Evolutionary conservation across 2,888 invertebrate species (phyloP), one percentile per base, ranked within the genome.

Genomic region (Clepsis dumicolana): DNA sequence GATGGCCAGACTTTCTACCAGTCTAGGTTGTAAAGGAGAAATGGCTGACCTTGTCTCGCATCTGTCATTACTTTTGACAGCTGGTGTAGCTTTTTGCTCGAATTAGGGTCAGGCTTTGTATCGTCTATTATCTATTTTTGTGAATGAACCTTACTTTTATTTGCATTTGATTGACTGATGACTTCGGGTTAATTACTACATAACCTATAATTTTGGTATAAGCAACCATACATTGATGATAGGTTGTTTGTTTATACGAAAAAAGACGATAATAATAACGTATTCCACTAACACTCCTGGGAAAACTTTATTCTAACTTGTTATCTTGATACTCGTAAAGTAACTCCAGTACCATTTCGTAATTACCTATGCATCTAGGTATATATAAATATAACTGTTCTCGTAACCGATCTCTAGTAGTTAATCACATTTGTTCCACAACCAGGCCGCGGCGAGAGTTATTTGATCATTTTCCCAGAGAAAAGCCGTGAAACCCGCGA

Each of bases 381-480:
- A 25, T 52, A n/a, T n/a, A n/a, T n/a, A n/a, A n/a, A n/a, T n/a
- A n/a, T n/a, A n/a, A n/a, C n/a, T n/a, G n/a, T n/a, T n/a, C n/a
- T n/a, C n/a, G n/a, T n/a, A n/a, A n/a, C 12, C 21, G 48, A 48
- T 21, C 48, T 21, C 48, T 48, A 21, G 8, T 21, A 48, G 12
- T n/a, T n/a, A 12, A 48, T 12, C 21, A 21, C 10, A 48, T 48
- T 48, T 7, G 21, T 48, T 48, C 18, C 18, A 48, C 21, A 10
- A 41, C 21, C 35, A n/a, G 32, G 21, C 57, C 25, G 54, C 41
- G 27, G 64, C 41, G 64, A 64, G 53, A 53, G 64, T 53, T 18
- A 41, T 29, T 53, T 41, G 41, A 54, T 64, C 14, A 64, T 64
- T 64, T 64, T 64, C 64, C 53, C 64, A 41, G 16, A 64, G 62